Evolutionary conservation across 2,888 invertebrate species (phyloP).

Genomic region (Gryllus longicercus): DNA sequence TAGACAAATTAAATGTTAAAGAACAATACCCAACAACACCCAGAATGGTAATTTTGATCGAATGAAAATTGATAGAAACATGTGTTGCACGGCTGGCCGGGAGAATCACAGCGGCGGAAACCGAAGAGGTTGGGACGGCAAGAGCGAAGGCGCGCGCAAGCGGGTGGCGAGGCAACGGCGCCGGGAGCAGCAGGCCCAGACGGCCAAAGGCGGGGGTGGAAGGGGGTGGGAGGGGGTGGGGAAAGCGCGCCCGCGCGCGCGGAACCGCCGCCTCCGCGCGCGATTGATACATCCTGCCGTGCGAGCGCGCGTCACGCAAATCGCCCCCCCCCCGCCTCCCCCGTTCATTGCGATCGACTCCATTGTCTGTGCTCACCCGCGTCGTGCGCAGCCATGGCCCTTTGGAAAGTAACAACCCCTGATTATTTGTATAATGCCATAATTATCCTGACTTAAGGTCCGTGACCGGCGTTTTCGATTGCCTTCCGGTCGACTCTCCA

Average conservation of each 20-base stretch:
- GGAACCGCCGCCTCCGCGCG: not conserved
- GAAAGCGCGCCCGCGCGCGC: not conserved
- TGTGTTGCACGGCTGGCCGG: no score
- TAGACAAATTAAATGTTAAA: no score
- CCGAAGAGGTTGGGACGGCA: no score
- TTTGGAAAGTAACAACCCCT: not conserved
- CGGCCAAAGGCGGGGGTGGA: no score
- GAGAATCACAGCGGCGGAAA: no score
- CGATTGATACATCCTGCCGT: slow-evolving; percentile 17
- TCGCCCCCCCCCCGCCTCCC: not conserved
- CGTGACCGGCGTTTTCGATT: slow-evolving; percentile 9
- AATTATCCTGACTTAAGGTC: not conserved
- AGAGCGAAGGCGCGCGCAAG: no score
- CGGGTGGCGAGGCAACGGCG: no score
- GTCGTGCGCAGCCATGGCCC: not conserved
- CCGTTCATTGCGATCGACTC: not conserved
- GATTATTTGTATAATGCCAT: slow-evolving; percentile 1
- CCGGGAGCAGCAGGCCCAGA: no score
- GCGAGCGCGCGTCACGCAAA: not conserved
- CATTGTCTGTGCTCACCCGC: slow-evolving; percentile 9
- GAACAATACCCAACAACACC: no score
- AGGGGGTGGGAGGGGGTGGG: no score
- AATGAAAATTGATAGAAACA: no score
- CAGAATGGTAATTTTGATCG: no score
- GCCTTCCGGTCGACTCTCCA: not conserved